phyloP scores from a whole-genome alignment of 1,140 invertebrate genomes.

The Oreohelix idahoensis region DNA sequence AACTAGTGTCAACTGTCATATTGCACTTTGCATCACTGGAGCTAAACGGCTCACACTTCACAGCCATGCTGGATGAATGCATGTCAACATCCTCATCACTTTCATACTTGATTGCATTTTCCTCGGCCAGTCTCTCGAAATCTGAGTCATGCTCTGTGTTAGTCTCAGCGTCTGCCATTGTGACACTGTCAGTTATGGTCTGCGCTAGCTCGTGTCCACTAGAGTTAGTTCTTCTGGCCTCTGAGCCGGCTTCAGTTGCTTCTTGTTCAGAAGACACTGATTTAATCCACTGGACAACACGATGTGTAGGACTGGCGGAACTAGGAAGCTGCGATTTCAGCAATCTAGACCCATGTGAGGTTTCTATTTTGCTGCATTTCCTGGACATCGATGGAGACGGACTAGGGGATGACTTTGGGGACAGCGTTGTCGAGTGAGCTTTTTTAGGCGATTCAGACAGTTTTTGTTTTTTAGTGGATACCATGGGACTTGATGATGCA shows the following conservation, averaged over 20 bases:
- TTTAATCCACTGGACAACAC: slow-evolving; percentile 68
- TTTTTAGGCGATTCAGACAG: slow-evolving; percentile 47
- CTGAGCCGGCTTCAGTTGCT: neutral
- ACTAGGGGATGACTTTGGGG: slow-evolving; percentile 54
- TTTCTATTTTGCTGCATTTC: slow-evolving; percentile 32
- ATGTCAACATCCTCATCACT: slow-evolving; percentile 32
- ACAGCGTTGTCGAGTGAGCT: slow-evolving; percentile 49
- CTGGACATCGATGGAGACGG: slow-evolving; percentile 50
- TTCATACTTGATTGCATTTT: slow-evolving; percentile 26
- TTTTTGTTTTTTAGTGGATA: slow-evolving; percentile 49
- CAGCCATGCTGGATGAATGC: neutral
- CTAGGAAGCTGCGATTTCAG: slow-evolving; percentile 54
- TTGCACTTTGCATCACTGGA: slow-evolving; percentile 36
- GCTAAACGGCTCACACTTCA: slow-evolving; percentile 13
- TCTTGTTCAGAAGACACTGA: slow-evolving; percentile 55
- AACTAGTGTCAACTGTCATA: slow-evolving; percentile 53
- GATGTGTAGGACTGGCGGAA: slow-evolving; percentile 54
- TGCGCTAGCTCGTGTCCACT: neutral
- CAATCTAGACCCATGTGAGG: slow-evolving; percentile 26
- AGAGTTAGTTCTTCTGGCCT: neutral
- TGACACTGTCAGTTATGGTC: slow-evolving; percentile 29
- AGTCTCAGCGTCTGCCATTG: slow-evolving; percentile 49
- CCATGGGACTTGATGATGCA: slow-evolving; percentile 28
- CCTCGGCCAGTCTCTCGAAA: slow-evolving; percentile 50
- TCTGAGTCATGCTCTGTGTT: slow-evolving; percentile 56